Base-by-base conservation (phyloP, 2,888 invertebrate genomes). In the Chalcis sispes region DNA sequence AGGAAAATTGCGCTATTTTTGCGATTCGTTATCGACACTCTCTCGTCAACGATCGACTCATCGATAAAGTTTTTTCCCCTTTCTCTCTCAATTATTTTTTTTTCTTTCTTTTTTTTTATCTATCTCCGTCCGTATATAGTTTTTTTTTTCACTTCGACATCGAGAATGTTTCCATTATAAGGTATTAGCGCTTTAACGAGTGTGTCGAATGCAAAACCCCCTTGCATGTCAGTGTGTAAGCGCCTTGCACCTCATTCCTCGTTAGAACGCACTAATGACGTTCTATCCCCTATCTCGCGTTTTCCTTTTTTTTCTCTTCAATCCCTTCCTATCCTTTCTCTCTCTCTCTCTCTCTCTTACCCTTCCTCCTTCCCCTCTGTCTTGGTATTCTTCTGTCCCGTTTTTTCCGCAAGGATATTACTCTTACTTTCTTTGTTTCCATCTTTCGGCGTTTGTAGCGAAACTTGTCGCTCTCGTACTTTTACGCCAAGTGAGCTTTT, bases 371-470 rank as follows among this genome's bases (percentile, higher is more conserved):
- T 7, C 46, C 10, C n/a, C n/a, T n/a, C n/a, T n/a, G n/a, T n/a
- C n/a, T n/a, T n/a, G n/a, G n/a, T n/a, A n/a, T n/a, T n/a, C 36
- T 36, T 36, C 10, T 36, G 10, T 7, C 20, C 2, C 2, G 20
- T 2, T 3, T 15, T 20, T 50, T 20, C 7, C 40, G 1, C 40
- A 4, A 62, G 61, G 59, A 70, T 61, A 40, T 61, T 70, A 59
- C 59, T 59, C 36, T 50, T 52, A 18, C 27, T 29, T 54, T 29
- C 54, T 71, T 62, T 69, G 27, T 50, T 71, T 54, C 42, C 52
- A 54, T 71, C 18, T 18, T 50, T 27, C 46, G 10, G 0, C 2
- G 18, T 7, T 25, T 20, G 50, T 40, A 18, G 25, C 3, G 40
- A 52, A 52, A 32, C 52, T 66, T 66, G 40, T 70, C 46, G 56